These are phyloP conservation scores for Pycnomerus fuliginosus DNA, from an alignment of 2,888 invertebrate species.

Conservation along the genomic window DNA sequence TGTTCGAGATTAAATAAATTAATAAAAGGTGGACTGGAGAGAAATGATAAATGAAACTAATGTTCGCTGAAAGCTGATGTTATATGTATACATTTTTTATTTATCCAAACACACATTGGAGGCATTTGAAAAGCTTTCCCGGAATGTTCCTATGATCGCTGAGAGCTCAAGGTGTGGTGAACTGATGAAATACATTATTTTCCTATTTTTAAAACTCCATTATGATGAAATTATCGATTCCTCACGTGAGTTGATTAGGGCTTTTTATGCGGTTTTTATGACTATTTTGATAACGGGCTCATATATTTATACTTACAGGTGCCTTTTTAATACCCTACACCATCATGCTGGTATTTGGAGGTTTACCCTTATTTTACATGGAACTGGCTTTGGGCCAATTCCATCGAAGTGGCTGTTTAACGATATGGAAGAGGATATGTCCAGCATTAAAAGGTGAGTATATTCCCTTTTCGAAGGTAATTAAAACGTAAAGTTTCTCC, in stretches of 20 bases:
- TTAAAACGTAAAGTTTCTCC: background rate
- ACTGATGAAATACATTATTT: background rate
- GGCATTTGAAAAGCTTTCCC: too few relatives aligned
- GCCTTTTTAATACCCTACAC: slow-evolving; percentile 94
- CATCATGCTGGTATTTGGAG: slow-evolving; percentile 89
- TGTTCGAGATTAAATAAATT: too few relatives aligned
- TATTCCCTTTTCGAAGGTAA: background rate
- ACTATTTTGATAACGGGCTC: too few relatives aligned
- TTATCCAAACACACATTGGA: too few relatives aligned
- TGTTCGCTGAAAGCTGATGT: too few relatives aligned
- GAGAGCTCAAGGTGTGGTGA: too few relatives aligned
- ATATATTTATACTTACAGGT: slow-evolving; percentile 64
- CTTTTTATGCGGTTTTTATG: slow-evolving; percentile 10
- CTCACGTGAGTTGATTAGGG: slow-evolving; percentile 7
- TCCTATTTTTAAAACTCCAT: slow-evolving; percentile 1
- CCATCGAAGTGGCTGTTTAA: slow-evolving; percentile 88
- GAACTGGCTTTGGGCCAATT: slow-evolving; percentile 93
- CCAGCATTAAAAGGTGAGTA: slow-evolving; percentile 84
- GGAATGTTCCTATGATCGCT: too few relatives aligned
- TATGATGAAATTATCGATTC: slow-evolving; percentile 7
- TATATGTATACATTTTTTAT: too few relatives aligned
- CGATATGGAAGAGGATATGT: slow-evolving; percentile 91
- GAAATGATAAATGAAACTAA: too few relatives aligned
- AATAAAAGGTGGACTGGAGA: too few relatives aligned
- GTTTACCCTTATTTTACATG: slow-evolving; percentile 93